Evolutionary conservation across 2,797 vertebrate species (phyloP).

Genomic region (Phylloscopus collybita): DNA sequence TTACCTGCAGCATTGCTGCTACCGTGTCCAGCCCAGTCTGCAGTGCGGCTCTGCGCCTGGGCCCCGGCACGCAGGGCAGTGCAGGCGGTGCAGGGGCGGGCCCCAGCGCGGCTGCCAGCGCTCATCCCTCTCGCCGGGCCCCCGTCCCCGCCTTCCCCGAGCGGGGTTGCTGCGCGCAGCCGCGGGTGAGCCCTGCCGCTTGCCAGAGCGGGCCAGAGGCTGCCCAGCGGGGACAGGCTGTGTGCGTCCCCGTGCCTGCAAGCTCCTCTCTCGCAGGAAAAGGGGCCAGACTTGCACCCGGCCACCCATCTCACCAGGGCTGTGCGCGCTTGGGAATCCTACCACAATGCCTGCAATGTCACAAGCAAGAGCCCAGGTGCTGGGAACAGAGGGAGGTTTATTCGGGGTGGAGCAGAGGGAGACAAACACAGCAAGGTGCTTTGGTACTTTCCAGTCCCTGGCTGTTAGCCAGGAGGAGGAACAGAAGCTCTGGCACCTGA

Average conservation of each 20-base stretch:
- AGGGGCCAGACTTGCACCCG: accelerated
- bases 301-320: background rate
- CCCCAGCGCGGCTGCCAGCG: accelerated
- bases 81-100: background rate
- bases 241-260: accelerated
- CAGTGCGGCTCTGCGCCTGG: background rate
- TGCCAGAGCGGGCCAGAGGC: accelerated
- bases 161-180: accelerated
- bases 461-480: background rate
- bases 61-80: background rate
- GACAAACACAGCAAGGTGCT: background rate
- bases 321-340: accelerated
- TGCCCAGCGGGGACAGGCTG: accelerated
- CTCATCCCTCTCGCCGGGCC: accelerated
- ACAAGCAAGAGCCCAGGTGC: background rate
- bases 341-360: accelerated
- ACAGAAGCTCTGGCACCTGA: accelerated
- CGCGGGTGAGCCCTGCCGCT: accelerated
- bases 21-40: background rate
- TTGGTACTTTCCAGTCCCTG: background rate
- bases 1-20: background rate
- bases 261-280: accelerated
- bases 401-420: background rate
- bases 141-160: background rate
- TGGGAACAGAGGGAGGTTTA: background rate